Conservation (phyloP, 1,140 invertebrate species). For the Drosophila sp. region DNA sequence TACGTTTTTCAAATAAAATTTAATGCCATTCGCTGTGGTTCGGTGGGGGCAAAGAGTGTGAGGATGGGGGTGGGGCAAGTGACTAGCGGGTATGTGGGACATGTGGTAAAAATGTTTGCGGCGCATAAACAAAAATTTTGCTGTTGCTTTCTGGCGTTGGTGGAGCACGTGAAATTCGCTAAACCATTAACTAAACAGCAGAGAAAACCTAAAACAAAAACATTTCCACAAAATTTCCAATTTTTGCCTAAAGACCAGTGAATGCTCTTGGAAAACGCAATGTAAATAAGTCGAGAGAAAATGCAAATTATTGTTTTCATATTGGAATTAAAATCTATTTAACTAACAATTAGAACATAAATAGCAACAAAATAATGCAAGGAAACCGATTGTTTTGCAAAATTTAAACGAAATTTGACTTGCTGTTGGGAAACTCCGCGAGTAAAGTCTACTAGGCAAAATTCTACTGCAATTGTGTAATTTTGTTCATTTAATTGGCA, state of each 20-base stretch:
- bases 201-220: slow-evolving; percentile 70
- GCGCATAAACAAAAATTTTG: slow-evolving; percentile 77
- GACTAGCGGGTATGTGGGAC: slow-evolving; percentile 7
- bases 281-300: not conserved
- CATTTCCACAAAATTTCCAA: slow-evolving; percentile 23
- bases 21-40: slow-evolving; percentile 67
- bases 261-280: slow-evolving; percentile 25
- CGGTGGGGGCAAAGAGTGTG: not conserved
- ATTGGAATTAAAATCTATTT: too few relatives aligned
- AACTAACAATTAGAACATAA: too few relatives aligned
- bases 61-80: not conserved
- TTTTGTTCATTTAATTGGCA: too few relatives aligned
- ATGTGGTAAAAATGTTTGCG: slow-evolving; percentile 74
- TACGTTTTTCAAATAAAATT: slow-evolving; percentile 73
- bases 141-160: not conserved
- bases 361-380: too few relatives aligned
- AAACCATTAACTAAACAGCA: slow-evolving; percentile 79
- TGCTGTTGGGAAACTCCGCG: too few relatives aligned
- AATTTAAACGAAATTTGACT: too few relatives aligned
- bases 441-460: too few relatives aligned
- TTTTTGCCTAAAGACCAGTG: slow-evolving; percentile 22
- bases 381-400: too few relatives aligned
- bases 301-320: too few relatives aligned
- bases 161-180: slow-evolving; percentile 56
- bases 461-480: too few relatives aligned